Conservation (phyloP, 2,113 vertebrate species). For the Mesoclemmys tuberculata region DNA sequence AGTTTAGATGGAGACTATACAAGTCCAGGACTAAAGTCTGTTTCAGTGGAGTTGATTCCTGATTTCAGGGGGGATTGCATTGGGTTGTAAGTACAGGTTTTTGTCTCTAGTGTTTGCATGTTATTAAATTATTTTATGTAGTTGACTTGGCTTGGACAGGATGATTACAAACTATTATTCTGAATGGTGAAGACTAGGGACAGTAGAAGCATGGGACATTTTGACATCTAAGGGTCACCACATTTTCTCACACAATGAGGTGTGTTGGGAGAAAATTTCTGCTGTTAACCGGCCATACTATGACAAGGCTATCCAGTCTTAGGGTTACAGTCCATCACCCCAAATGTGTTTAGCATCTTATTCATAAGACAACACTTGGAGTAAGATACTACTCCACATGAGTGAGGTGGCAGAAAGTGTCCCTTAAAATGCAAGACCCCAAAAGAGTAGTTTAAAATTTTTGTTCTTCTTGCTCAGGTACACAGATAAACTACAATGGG, state of each 20-base stretch:
- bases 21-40: not conserved
- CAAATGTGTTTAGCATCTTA: not conserved
- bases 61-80: not conserved
- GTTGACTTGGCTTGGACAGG: not conserved
- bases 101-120: not conserved
- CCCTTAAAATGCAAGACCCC: too few relatives aligned
- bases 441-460: too few relatives aligned
- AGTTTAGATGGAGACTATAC: not conserved
- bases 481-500: too few relatives aligned
- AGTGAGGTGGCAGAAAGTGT: too few relatives aligned
- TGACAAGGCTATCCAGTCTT: not conserved
- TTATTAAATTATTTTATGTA: not conserved
- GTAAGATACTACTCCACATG: too few relatives aligned
- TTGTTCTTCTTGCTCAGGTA: too few relatives aligned
- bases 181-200: not conserved
- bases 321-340: not conserved
- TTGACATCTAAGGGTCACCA: not conserved
- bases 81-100: not conserved
- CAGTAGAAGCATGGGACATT: not conserved
- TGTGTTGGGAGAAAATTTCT: not conserved
- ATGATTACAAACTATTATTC: not conserved
- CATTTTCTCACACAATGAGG: not conserved
- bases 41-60: not conserved
- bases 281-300: not conserved
- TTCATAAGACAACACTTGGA: too few relatives aligned